A percentile compares a stretch with the other conserved stretches of the same genome.
Evolutionary conservation across 2,888 invertebrate genomes (phyloP).

Genomic region (Axea sp.): DNA sequence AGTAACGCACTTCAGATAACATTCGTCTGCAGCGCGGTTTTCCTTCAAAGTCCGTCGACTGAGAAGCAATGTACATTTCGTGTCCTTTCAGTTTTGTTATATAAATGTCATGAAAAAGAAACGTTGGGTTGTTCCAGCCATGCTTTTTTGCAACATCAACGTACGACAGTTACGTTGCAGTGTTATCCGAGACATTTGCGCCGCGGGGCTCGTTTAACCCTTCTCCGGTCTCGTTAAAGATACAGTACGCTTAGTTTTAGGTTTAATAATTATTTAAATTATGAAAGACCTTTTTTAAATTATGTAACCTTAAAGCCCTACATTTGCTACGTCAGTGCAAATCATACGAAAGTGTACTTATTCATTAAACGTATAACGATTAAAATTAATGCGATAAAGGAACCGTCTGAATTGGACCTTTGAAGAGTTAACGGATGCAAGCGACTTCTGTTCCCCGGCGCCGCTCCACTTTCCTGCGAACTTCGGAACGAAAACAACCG

Average conservation of each 20-base stretch:
- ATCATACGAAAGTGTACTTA: constrained; percentile 44
- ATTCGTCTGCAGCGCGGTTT: constrained; percentile 31
- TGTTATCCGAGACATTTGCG: constrained; percentile 47
- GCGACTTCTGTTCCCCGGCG: background rate
- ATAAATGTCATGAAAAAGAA: constrained; percentile 55
- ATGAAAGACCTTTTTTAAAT: constrained; percentile 44
- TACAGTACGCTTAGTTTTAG: constrained; percentile 36
- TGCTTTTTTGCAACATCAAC: constrained; percentile 12
- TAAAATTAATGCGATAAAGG: constrained; percentile 44
- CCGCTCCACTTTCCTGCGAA: constrained; percentile 17
- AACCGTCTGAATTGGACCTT: constrained; percentile 27
- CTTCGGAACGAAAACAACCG: constrained; percentile 22
- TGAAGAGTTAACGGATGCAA: constrained; percentile 25
- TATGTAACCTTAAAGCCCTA: constrained; percentile 47
- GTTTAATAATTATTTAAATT: constrained; percentile 23
- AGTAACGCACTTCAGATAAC: constrained; percentile 56
- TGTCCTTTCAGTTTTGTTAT: constrained; percentile 35
- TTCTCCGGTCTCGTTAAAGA: constrained; percentile 16
- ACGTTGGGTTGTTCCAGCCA: constrained; percentile 3
- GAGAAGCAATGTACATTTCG: constrained; percentile 43
- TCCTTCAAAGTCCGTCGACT: constrained; percentile 34
- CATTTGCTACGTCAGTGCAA: constrained; percentile 28
- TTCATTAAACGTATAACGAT: constrained; percentile 18
- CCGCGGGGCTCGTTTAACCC: constrained; percentile 31
- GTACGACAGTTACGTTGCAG: constrained; percentile 23